Evolutionary conservation across 2,113 vertebrate genomes (phyloP), one percentile per base, ranked within the genome.

Genomic region (Thalassarche chlororhynchos): DNA sequence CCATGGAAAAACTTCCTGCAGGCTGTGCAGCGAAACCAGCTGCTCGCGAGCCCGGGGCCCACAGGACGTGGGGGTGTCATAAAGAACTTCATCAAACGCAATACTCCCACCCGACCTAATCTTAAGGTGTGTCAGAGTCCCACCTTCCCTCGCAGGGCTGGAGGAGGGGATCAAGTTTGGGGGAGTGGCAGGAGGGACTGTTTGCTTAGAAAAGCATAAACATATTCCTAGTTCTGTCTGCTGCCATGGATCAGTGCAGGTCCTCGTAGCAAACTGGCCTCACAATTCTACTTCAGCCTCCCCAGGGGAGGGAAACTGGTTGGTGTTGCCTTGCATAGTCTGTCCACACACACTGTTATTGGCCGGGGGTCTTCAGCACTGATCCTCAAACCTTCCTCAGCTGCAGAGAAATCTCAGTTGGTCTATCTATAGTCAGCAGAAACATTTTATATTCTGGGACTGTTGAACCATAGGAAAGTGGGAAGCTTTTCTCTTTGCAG

Each of bases 1-100:
- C 99, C 99, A 0, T 60, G 99, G 98, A 99, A 94, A 55, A 99
- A 98, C 55, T 99, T 99, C 90, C 97, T 99, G 51, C 99, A 99
- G 93, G 99, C 99, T 0, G 99, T 99, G 82, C 99, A 99, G 90
- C 98, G 98, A 96, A 99, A 98, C 97, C 99, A 99, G 94, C 95
- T 99, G 87, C 98, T 99, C 16, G 97, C 98, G 95, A 99, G 99
- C 21, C 98, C 99, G 0, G 98, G 91, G 32, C 97, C 99, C 2
- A 17, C 98, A 1, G 98, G 98, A 9, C 98, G 96, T 6, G 94
- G 78, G 17, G 91, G 90, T 4, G 94, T 98, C 80, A 97, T 99
- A 32, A 99, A 98, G 86, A 99, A 98, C 87, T 99, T 99, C 91
- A 98, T 99, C 61, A 99, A 99, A 85, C 97, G 98, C 86, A 98